Evolutionary conservation across 2,888 invertebrate species (phyloP).

Genomic region (Subacronicta megacephala): DNA sequence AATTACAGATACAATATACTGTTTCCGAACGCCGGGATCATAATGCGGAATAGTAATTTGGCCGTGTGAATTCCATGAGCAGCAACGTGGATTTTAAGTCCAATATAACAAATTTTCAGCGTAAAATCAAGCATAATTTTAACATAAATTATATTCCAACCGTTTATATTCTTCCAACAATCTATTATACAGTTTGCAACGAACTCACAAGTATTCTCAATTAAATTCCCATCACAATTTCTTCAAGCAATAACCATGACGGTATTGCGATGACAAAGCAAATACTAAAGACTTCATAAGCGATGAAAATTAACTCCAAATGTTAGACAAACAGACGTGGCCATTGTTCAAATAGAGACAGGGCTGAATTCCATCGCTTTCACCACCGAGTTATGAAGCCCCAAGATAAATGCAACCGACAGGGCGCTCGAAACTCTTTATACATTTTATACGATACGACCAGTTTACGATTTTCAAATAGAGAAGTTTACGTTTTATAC

Average conservation of each 20-base stretch:
- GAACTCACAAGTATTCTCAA: slow-evolving; percentile 12
- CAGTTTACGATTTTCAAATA: slow-evolving; percentile 31
- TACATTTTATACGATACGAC: slow-evolving; percentile 39
- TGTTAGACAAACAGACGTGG: slow-evolving; percentile 64
- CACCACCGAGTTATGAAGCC: slow-evolving; percentile 71
- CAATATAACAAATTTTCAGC: too few relatives aligned
- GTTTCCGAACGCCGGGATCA: too few relatives aligned
- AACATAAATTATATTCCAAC: not conserved
- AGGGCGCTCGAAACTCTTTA: slow-evolving; percentile 27
- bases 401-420: slow-evolving; percentile 69
- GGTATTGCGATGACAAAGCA: slow-evolving; percentile 50
- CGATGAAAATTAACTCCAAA: slow-evolving; percentile 61
- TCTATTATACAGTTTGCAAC: not conserved
- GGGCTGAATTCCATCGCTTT: slow-evolving; percentile 69
- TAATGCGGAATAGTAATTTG: too few relatives aligned
- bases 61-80: too few relatives aligned
- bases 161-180: not conserved
- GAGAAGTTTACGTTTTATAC: slow-evolving; percentile 19
- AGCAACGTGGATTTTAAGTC: too few relatives aligned
- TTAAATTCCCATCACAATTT: slow-evolving; percentile 34
- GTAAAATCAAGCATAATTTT: too few relatives aligned
- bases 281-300: slow-evolving; percentile 51
- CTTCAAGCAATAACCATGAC: slow-evolving; percentile 26
- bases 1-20: too few relatives aligned
- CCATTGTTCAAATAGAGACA: slow-evolving; percentile 70